These are phyloP conservation scores for Orthosia cruda DNA, from an alignment of 2,888 invertebrate genomes.

Conservation along the genomic window DNA sequence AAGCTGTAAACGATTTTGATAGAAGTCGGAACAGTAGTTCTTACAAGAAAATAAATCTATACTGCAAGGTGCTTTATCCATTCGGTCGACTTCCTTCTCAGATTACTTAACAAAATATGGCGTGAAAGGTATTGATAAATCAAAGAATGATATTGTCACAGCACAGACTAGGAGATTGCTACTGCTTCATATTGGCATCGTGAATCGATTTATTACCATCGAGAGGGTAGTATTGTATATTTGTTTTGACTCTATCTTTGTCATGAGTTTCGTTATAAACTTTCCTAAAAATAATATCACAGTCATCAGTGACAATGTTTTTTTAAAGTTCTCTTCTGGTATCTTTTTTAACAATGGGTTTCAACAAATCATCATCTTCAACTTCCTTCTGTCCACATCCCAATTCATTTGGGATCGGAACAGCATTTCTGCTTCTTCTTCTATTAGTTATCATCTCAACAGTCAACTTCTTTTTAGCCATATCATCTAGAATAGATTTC, in stretches of 20 bases:
- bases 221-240: not conserved
- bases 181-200: constrained; percentile 14
- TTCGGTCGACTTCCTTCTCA: constrained; percentile 5
- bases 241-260: not conserved
- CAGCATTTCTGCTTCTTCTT: too few relatives aligned
- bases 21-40: not conserved
- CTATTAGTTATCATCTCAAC: too few relatives aligned
- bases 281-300: too few relatives aligned
- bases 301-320: too few relatives aligned
- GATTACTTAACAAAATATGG: constrained; percentile 36
- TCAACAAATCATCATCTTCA: too few relatives aligned
- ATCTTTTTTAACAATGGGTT: too few relatives aligned
- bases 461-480: too few relatives aligned
- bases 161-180: constrained; percentile 23
- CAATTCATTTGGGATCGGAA: too few relatives aligned
- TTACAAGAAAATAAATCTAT: constrained; percentile 1
- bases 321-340: too few relatives aligned
- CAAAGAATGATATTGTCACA: constrained; percentile 33
- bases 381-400: too few relatives aligned
- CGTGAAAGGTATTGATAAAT: constrained; percentile 30
- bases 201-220: constrained; percentile 21
- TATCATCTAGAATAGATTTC: too few relatives aligned
- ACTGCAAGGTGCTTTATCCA: constrained; percentile 8
- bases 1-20: not conserved
- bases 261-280: too few relatives aligned